phyloP scores from a whole-genome alignment of 92 coral and sea anemone genomes.

The Muricea muricata region DNA sequence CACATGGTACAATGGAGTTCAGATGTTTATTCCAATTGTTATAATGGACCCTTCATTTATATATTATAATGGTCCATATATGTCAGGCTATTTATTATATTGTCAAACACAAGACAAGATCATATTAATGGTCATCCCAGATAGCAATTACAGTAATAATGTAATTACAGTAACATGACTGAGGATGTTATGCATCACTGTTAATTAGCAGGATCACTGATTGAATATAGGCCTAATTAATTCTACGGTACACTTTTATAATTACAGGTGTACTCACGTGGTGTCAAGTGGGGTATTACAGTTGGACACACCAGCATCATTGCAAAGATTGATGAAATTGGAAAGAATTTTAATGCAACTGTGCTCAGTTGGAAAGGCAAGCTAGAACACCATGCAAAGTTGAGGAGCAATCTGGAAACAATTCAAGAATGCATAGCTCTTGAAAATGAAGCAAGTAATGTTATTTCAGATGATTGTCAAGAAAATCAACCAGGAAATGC shows the following conservation, averaged over 20 bases:
- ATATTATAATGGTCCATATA: too few species aligned
- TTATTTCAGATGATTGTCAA: neutral
- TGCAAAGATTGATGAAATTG: conserved; percentile 42
- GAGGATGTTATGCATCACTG: too few species aligned
- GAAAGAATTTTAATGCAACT: conserved; percentile 28
- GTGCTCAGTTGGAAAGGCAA: conserved; percentile 59
- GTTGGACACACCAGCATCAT: conserved; percentile 40
- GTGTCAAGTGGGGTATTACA: conserved; percentile 59
- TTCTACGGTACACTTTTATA: conserved; percentile 13
- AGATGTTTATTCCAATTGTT: too few species aligned
- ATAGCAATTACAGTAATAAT: too few species aligned
- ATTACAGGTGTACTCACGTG: conserved; percentile 42
- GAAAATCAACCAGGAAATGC: neutral
- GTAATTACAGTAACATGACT: too few species aligned
- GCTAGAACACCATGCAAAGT: conserved; percentile 52
- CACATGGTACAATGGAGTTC: too few species aligned
- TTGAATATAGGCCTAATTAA: too few species aligned
- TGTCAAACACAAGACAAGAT: too few species aligned
- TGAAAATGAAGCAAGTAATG: neutral
- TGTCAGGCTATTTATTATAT: too few species aligned
- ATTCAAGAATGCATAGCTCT: conserved; percentile 25
- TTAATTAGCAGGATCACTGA: too few species aligned
- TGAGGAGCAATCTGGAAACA: conserved; percentile 46
- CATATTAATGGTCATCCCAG: too few species aligned
- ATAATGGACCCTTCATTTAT: too few species aligned